phyloP scores from a whole-genome alignment of 1,140 invertebrate genomes.

The Apis florea region DNA sequence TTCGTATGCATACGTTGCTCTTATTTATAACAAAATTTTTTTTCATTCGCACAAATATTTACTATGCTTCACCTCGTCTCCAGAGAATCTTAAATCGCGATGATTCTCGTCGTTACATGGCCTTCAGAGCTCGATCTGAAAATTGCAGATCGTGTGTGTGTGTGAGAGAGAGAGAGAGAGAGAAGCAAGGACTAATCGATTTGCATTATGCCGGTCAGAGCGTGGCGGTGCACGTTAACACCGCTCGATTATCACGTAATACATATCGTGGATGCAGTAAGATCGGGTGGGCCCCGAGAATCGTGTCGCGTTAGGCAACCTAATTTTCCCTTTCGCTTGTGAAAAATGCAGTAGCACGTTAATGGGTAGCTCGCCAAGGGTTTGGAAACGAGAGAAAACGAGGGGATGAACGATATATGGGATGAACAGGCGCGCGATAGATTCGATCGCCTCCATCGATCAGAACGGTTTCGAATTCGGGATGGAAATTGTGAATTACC shows the following conservation, averaged over 20 bases:
- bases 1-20: too few relatives aligned
- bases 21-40: too few relatives aligned
- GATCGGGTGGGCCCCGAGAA: background rate
- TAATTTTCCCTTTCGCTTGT: background rate
- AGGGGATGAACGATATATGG: background rate
- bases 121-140: conserved; percentile 28
- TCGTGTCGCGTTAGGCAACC: background rate
- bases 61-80: too few relatives aligned
- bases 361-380: background rate
- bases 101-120: too few relatives aligned
- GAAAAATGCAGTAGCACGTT: background rate
- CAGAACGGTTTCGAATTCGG: background rate
- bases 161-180: too few relatives aligned
- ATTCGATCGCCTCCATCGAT: background rate
- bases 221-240: conserved; percentile 22
- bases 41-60: too few relatives aligned
- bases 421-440: background rate
- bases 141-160: conserved; percentile 9
- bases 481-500: background rate
- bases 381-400: background rate
- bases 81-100: too few relatives aligned
- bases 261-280: too few relatives aligned
- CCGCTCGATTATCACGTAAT: conserved; percentile 51
- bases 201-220: conserved; percentile 37
- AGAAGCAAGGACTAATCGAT: conserved; percentile 35